Evolutionary conservation across 2,113 vertebrate genomes (phyloP).

Genomic region (Stigmatopora nigra): DNA sequence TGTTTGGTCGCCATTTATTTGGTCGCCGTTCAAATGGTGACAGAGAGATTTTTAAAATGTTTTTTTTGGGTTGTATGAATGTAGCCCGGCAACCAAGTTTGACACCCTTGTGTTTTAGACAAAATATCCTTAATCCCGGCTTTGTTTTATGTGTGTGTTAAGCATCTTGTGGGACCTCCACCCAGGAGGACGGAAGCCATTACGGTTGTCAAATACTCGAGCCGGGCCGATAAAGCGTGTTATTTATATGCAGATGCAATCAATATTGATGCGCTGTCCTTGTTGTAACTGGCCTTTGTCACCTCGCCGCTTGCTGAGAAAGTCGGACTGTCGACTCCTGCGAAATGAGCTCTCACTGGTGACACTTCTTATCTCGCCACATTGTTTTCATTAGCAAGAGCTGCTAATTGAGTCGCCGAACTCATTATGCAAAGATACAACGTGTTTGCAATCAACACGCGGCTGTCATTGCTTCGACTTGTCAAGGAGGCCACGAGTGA

Average conservation of each 20-base stretch:
- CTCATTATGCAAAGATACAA: constrained; percentile 15
- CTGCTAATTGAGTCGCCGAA: constrained; percentile 19
- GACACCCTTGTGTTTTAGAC: too few relatives aligned
- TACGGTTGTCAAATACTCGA: not conserved
- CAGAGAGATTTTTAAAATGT: too few relatives aligned
- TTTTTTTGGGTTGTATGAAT: too few relatives aligned
- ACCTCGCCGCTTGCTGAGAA: constrained; percentile 22
- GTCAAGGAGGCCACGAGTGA: not conserved
- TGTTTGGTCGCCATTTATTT: too few relatives aligned
- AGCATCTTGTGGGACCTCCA: too few relatives aligned
- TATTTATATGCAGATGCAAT: constrained; percentile 73
- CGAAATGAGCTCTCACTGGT: not conserved
- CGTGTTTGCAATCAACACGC: not conserved
- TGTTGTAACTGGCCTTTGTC: constrained; percentile 54
- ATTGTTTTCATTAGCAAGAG: constrained; percentile 16
- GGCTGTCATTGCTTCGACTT: not conserved
- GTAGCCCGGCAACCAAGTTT: too few relatives aligned
- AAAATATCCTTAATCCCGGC: too few relatives aligned
- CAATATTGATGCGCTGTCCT: constrained; percentile 64
- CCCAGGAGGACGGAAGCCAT: not conserved
- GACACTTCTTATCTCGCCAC: constrained; percentile 5
- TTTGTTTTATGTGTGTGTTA: too few relatives aligned
- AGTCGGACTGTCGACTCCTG: not conserved
- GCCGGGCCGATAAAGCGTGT: constrained; percentile 53
- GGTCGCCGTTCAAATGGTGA: too few relatives aligned